Conservation (phyloP, 2,113 vertebrate species). For the Austrofundulus limnaeus region DNA sequence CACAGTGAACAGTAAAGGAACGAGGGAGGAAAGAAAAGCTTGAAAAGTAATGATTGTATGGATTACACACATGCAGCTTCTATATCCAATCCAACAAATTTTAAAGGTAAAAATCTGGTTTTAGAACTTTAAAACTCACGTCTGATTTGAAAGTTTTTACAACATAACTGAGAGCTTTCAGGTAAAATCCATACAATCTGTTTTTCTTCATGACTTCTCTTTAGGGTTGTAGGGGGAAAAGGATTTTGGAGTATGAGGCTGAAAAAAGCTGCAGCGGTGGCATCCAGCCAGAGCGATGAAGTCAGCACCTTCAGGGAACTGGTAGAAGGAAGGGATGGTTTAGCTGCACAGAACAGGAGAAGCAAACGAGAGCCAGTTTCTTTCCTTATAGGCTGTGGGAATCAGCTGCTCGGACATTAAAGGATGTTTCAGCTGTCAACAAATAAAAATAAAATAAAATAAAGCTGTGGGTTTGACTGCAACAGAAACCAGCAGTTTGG, state of each 20-base stretch:
- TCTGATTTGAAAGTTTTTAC: conserved; percentile 11
- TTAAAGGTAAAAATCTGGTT: not conserved
- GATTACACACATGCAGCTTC: conserved; percentile 37
- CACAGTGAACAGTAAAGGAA: conserved; percentile 31
- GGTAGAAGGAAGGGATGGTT: conserved; percentile 50
- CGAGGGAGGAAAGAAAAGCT: conserved; percentile 1
- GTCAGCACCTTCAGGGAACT: conserved; percentile 52
- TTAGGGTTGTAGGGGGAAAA: conserved; percentile 10
- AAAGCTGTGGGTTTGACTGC: conserved; percentile 33
- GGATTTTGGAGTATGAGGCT: conserved; percentile 51
- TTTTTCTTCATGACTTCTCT: conserved; percentile 1
- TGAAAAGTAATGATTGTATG: conserved; percentile 55
- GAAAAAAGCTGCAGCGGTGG: conserved; percentile 60
- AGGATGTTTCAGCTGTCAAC: conserved; percentile 31
- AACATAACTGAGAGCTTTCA: conserved; percentile 26
- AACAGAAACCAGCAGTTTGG: conserved; percentile 41
- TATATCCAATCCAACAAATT: conserved; percentile 23
- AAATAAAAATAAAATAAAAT: conserved; percentile 46
- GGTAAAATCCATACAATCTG: conserved; percentile 69
- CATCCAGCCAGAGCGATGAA: conserved; percentile 53
- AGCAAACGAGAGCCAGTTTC: conserved; percentile 38
- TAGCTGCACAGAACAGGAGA: conserved; percentile 38
- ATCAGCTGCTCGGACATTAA: conserved; percentile 43
- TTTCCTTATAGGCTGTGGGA: conserved; percentile 39
- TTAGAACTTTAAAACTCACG: conserved; percentile 18